Conservation (phyloP, 2,797 vertebrate genomes). For the Scolopax rusticola region DNA sequence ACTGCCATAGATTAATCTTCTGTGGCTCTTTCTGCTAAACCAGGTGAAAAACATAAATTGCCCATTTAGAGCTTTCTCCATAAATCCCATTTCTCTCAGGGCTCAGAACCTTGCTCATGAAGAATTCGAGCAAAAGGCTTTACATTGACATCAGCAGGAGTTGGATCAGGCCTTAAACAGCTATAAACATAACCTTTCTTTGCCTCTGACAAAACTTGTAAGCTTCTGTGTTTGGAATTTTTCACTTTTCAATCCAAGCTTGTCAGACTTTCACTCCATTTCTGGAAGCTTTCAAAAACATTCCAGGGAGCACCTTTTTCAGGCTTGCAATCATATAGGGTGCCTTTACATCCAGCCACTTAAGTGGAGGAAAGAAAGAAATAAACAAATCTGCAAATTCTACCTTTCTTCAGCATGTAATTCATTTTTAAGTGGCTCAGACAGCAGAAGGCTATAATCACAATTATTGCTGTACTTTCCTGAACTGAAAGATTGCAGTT, state of each 20-base stretch:
- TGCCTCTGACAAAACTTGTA: not conserved
- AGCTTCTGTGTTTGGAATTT: slow-evolving; percentile 31
- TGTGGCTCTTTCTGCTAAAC: not conserved
- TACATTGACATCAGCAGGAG: not conserved
- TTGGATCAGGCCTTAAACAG: not conserved
- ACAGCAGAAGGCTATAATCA: not conserved
- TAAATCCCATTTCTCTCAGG: not conserved
- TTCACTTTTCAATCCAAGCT: slow-evolving; percentile 30
- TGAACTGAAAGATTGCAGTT: not conserved
- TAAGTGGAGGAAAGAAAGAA: not conserved
- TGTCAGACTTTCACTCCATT: not conserved
- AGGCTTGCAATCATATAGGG: not conserved
- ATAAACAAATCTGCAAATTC: not conserved
- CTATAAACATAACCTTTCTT: not conserved
- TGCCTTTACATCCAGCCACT: not conserved
- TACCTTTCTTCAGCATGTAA: not conserved
- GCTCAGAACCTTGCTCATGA: not conserved
- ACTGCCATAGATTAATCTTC: not conserved
- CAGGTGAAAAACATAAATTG: not conserved
- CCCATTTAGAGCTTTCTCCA: not conserved
- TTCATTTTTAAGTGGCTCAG: not conserved
- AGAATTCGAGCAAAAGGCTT: not conserved
- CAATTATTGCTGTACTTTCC: not conserved
- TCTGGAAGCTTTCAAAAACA: slow-evolving; percentile 28
- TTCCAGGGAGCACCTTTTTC: not conserved